Base-by-base conservation (phyloP, 2,888 invertebrate species). In the Acrobeloides nanus region DNA sequence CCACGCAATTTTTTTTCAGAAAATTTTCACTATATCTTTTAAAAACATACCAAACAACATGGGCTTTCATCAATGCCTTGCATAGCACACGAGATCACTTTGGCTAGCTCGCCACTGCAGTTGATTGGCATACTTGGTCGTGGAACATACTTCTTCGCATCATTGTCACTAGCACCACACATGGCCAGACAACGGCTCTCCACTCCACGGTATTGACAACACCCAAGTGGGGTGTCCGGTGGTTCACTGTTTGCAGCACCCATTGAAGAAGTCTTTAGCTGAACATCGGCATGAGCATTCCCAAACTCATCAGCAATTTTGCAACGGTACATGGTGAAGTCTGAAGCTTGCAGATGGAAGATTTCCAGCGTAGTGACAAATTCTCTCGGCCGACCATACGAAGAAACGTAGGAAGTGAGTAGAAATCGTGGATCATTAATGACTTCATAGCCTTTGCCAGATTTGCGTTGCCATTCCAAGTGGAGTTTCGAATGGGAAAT, bases 71-170 rank as follows among this genome's bases (percentile, higher is more conserved):
- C 41, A 12, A 53, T 25, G 17, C 39, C 42, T 4, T 49, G 57
- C 60, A 60, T 60, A n/a, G 64, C 61, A 37, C 60, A 60, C 12
- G 55, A 45, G 8, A 64, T 38, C 24, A 64, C 60, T 29, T 60
- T 60, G 43, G 46, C 38, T 35, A 60, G 56, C 15, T 64, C 57
- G 2, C 35, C 42, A 23, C 46, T 42, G 38, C 58, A 57, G 41
- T 61, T 61, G n/a, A 31, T 33, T n/a, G 51, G 56, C 51, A 57
- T 61, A 34, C 40, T 47, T 10, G 58, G 58, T 18, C 54, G 35
- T 2, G 55, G 53, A 6, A 57, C 44, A 31, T 57, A 54, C 20
- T 57, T 42, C 12, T 53, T 40, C 17, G 31, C 26, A 15, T 31
- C 57, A 15, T 23, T 51, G 35, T 54, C 59, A 6, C 17, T 24